These are phyloP conservation scores for Drosophila subobscura DNA, from an alignment of 1,140 invertebrate species.

Conservation along the genomic window DNA sequence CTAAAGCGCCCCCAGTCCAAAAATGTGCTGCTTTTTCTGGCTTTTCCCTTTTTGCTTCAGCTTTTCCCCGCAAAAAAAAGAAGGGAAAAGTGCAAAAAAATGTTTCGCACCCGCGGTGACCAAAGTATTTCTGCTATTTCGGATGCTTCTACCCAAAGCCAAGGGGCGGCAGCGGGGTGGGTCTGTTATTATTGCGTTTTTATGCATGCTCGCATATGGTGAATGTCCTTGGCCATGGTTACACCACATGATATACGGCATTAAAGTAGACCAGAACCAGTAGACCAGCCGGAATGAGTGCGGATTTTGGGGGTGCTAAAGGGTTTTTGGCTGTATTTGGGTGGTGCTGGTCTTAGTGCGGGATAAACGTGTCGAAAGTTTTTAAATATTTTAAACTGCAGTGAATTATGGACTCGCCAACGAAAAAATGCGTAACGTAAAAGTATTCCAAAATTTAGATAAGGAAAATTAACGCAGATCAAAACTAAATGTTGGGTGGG, in stretches of 20 bases:
- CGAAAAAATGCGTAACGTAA: neutral
- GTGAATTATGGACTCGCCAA: conserved; percentile 56
- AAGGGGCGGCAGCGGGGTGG: conserved; percentile 7
- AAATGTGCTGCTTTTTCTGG: conserved; percentile 34
- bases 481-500: no score
- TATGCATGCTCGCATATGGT: conserved; percentile 78
- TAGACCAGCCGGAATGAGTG: conserved; percentile 5
- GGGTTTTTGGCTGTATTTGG: conserved; percentile 35
- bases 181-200: conserved; percentile 79
- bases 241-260: conserved; percentile 73
- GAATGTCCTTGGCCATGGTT: conserved; percentile 79
- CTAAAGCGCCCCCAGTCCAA: conserved; percentile 48
- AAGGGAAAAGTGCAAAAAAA: conserved; percentile 50
- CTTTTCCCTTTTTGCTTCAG: conserved; percentile 6
- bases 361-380: conserved; percentile 59
- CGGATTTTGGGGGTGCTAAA: conserved; percentile 53
- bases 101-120: conserved; percentile 69
- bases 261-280: conserved; percentile 58
- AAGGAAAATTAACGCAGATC: no score
- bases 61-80: conserved; percentile 39
- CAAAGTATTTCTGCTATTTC: conserved; percentile 68
- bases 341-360: conserved; percentile 24
- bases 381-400: conserved; percentile 76
- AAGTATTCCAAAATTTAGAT: conserved; percentile 38
- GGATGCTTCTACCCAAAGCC: neutral